Conservation (phyloP, 1,140 invertebrate species). For the Whitmania pigra region DNA sequence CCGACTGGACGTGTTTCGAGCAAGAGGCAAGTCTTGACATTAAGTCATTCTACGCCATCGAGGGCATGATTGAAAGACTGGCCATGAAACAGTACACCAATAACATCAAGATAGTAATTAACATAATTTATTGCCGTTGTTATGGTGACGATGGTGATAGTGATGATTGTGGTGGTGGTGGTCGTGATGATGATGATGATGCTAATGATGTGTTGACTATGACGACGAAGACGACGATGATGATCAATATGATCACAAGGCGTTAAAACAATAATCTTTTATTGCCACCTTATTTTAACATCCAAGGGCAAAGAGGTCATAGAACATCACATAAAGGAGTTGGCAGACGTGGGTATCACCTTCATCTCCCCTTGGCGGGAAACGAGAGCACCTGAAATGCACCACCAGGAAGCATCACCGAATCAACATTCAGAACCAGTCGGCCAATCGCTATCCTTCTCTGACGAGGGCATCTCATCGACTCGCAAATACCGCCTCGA, state of each 20-base stretch:
- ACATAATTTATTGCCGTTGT: constrained; percentile 15
- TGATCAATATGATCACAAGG: neutral
- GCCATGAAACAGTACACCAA: constrained; percentile 91
- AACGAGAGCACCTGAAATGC: neutral
- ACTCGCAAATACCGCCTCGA: no score
- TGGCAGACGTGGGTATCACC: constrained; percentile 67
- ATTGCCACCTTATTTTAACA: neutral
- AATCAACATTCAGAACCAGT: no score
- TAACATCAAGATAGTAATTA: constrained; percentile 68
- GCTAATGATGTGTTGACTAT: constrained; percentile 20
- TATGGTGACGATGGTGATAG: constrained; percentile 22
- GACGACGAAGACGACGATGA: constrained; percentile 4
- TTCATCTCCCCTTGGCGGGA: constrained; percentile 44
- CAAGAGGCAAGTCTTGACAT: constrained; percentile 84
- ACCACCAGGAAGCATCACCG: neutral
- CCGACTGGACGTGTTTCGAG: constrained; percentile 92
- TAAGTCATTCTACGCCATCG: constrained; percentile 91
- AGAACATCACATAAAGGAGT: constrained; percentile 72
- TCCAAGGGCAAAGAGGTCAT: constrained; percentile 82
- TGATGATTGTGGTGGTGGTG: constrained; percentile 23
- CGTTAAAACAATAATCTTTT: neutral
- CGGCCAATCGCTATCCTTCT: no score
- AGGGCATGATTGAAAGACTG: constrained; percentile 85
- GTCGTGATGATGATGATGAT: constrained; percentile 25
- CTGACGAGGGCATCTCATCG: no score